phyloP scores from a whole-genome alignment of 30 jellyfish, hydroid and myxozoan species.

The Aurelia coerulea region DNA sequence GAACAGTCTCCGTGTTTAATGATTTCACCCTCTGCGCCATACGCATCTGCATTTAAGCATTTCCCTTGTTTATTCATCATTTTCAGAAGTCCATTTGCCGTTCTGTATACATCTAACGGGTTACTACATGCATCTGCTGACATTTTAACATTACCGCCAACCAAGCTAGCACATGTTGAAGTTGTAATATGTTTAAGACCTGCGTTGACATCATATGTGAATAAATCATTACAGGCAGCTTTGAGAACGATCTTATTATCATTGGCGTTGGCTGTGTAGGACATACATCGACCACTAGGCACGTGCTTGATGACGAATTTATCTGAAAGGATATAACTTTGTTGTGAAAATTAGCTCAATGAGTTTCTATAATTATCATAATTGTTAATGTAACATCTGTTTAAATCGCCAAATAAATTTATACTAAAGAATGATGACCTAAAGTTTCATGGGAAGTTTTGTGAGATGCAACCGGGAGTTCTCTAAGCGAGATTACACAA shows the following conservation, averaged over 20 bases:
- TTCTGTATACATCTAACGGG: neutral
- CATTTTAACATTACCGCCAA: neutral
- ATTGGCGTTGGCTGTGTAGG: slow-evolving; percentile 14
- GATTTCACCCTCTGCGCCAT: no score
- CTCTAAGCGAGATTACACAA: no score
- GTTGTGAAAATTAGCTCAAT: no score
- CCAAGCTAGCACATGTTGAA: neutral
- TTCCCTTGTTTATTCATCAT: no score
- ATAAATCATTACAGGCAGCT: slow-evolving; percentile 42
- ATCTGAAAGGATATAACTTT: slow-evolving; percentile 1
- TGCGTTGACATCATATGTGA: slow-evolving; percentile 38
- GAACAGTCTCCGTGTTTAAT: no score
- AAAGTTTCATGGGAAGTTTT: no score
- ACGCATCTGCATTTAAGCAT: no score
- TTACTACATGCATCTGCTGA: slow-evolving; percentile 1
- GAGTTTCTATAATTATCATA: no score
- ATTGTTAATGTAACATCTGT: no score
- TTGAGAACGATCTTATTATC: slow-evolving; percentile 15
- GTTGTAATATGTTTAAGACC: slow-evolving; percentile 47
- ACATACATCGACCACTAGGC: slow-evolving; percentile 52
- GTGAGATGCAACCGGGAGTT: no score
- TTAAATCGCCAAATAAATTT: no score
- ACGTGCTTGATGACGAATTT: slow-evolving; percentile 31
- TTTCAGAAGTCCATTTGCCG: neutral
- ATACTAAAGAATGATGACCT: no score